These are phyloP conservation scores for Myathropa florea DNA, from an alignment of 2,888 invertebrate species.

Conservation along the genomic window DNA sequence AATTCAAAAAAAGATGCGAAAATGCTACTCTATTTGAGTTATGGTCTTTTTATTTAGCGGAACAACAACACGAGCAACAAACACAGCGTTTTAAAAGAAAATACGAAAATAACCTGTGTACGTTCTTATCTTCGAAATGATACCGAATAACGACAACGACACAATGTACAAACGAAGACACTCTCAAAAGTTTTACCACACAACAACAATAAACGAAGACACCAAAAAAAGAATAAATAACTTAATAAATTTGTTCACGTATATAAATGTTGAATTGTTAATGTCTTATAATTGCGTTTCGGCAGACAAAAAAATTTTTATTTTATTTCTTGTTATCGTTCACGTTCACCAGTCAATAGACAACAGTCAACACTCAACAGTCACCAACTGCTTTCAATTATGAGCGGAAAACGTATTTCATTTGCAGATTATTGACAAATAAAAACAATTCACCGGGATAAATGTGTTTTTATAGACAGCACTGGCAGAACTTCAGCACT, in stretches of 20 bases:
- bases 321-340: constrained; percentile 42
- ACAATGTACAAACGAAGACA: constrained; percentile 34
- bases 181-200: constrained; percentile 35
- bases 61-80: constrained; percentile 27
- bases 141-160: constrained; percentile 30
- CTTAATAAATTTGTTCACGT: constrained; percentile 62
- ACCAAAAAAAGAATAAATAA: constrained; percentile 32
- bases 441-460: constrained; percentile 2
- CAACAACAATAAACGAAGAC: constrained; percentile 31
- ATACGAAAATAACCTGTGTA: constrained; percentile 43
- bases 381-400: constrained; percentile 7
- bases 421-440: constrained; percentile 23
- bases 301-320: background rate
- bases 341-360: constrained; percentile 30
- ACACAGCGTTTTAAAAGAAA: constrained; percentile 1
- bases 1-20: background rate
- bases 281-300: constrained; percentile 61
- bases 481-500: background rate
- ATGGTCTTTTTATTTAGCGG: constrained; percentile 2
- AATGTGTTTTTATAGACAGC: background rate
- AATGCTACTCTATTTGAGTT: constrained; percentile 8
- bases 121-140: constrained; percentile 51
- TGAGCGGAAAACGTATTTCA: constrained; percentile 12
- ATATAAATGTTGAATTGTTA: constrained; percentile 42
- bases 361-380: constrained; percentile 14